Percentiles rank a stretch among this genome's conserved stretches.
phyloP scores from a whole-genome alignment of 2,113 vertebrate species.

The Zapus hudsonius region DNA sequence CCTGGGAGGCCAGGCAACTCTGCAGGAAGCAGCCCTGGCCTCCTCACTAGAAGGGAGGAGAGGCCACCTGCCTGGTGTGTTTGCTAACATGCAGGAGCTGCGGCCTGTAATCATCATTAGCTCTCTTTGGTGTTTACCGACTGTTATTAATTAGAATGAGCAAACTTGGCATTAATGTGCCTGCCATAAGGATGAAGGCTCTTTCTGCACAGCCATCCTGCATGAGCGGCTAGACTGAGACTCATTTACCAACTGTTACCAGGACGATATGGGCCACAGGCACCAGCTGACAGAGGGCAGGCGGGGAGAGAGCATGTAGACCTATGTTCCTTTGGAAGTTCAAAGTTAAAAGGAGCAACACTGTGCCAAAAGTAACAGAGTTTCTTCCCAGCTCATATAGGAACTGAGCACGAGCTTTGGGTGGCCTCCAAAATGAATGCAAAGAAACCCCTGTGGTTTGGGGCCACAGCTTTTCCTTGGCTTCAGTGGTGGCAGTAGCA shows the following conservation, averaged over 20 bases:
- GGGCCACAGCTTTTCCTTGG: background rate
- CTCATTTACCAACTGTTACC: constrained; percentile 78
- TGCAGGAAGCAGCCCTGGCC: constrained; percentile 1
- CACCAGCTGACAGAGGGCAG: background rate
- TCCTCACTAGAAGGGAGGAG: constrained; percentile 60
- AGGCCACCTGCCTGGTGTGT: constrained; percentile 78
- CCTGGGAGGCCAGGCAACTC: background rate
- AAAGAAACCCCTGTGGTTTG: background rate
- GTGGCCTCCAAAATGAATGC: background rate
- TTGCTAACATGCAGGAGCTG: constrained; percentile 77
- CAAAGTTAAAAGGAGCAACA: background rate
- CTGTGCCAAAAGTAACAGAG: background rate
- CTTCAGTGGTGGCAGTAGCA: background rate
- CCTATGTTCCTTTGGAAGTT: background rate
- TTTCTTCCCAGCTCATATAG: background rate
- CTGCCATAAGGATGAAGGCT: constrained; percentile 80
- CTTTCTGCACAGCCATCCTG: constrained; percentile 65
- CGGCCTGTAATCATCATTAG: constrained; percentile 82
- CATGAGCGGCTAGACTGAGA: constrained; percentile 69
- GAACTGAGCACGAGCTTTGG: background rate
- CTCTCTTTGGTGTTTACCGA: constrained; percentile 83
- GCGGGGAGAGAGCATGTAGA: rapidly evolving
- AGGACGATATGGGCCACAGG: background rate
- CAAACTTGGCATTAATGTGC: constrained; percentile 82
- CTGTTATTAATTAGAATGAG: constrained; percentile 83